Evolutionary conservation across 2,113 vertebrate genomes (phyloP).

Genomic region (Nanorana parkeri): DNA sequence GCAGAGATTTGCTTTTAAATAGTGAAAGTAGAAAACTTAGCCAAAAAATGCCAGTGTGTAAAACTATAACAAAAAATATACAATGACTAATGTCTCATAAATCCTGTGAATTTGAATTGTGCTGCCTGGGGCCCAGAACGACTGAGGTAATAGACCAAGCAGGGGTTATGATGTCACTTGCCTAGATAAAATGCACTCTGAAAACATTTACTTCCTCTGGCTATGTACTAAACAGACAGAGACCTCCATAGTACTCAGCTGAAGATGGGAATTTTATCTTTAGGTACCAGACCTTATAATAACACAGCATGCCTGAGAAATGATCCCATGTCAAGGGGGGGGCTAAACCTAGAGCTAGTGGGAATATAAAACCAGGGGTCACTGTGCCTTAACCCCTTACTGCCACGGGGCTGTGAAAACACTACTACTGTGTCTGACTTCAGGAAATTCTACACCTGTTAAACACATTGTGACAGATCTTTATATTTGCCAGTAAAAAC

Average conservation of each 20-base stretch:
- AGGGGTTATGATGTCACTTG: slow-evolving; percentile 6
- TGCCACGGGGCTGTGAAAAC: slow-evolving; percentile 46
- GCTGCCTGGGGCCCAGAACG: no score
- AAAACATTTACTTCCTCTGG: no score
- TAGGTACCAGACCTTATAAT: slow-evolving; percentile 32
- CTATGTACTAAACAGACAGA: slow-evolving; percentile 9
- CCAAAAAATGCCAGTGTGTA: no score
- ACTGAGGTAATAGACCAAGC: background rate
- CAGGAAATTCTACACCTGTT: slow-evolving; percentile 50
- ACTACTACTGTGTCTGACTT: slow-evolving; percentile 13
- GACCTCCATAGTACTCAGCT: background rate
- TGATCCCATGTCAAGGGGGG: background rate
- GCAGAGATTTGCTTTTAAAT: no score
- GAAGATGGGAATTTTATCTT: slow-evolving; percentile 35
- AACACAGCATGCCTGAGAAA: slow-evolving; percentile 38
- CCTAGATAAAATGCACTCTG: slow-evolving; percentile 5
- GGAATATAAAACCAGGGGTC: slow-evolving; percentile 41
- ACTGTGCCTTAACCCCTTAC: slow-evolving; percentile 46
- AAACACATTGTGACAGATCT: slow-evolving; percentile 29
- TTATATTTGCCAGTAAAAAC: slow-evolving; percentile 19
- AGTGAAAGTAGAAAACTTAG: no score
- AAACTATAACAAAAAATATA: no score
- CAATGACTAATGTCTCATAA: no score
- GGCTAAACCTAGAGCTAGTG: slow-evolving; percentile 12
- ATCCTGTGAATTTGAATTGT: no score